A percentile compares a stretch with the other conserved stretches of the same genome.
These are phyloP conservation scores for Dipus sagitta DNA, from an alignment of 2,797 vertebrate species.

Conservation along the genomic window DNA sequence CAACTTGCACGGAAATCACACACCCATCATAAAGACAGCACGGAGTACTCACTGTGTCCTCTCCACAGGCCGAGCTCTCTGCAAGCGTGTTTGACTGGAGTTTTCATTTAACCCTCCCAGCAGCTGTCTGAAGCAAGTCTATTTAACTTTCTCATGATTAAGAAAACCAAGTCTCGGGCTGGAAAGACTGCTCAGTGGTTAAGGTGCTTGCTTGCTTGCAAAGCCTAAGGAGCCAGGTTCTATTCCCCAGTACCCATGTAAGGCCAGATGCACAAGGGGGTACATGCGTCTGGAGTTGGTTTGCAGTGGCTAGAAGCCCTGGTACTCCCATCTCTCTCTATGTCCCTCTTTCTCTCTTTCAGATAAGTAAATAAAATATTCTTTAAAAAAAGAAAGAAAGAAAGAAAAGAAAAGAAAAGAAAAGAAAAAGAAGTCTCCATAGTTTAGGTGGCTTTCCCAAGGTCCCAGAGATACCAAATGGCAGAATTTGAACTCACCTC, in stretches of 20 bases:
- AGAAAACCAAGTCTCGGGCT: not conserved
- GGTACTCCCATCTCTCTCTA: no score
- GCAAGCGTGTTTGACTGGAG: not conserved
- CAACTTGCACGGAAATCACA: slow-evolving; percentile 24
- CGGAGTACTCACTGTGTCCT: not conserved
- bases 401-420: not conserved
- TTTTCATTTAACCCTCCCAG: slow-evolving; percentile 5
- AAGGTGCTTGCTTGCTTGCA: no score
- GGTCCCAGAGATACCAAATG: not conserved
- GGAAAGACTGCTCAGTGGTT: no score
- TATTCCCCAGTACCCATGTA: no score
- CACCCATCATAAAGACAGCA: not conserved
- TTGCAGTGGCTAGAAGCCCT: no score
- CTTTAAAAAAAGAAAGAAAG: no score
- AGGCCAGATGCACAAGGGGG: no score
- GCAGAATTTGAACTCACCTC: slow-evolving; percentile 42
- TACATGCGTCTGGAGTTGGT: no score
- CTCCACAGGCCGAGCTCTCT: not conserved
- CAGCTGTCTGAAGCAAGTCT: not conserved
- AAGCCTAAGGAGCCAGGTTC: no score
- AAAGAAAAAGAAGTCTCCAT: not conserved
- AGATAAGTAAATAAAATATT: no score
- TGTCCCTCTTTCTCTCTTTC: no score
- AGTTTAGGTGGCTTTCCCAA: not conserved
- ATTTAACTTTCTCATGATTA: not conserved